Evolutionary conservation across 1,140 invertebrate genomes (phyloP).

Genomic region (Gonioctena quinquepunctata): DNA sequence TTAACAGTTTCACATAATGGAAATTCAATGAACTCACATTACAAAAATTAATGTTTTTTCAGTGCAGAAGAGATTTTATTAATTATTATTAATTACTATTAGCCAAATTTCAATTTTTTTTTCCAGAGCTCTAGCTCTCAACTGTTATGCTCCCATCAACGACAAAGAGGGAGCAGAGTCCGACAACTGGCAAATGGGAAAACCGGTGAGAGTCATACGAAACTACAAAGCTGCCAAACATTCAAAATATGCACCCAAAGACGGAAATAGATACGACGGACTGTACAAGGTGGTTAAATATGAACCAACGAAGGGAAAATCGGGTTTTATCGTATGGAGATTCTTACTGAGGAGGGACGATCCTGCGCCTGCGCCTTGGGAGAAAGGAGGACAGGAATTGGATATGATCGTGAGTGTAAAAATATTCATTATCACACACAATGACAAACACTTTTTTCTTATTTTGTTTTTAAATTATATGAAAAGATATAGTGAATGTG

Average conservation of each 20-base stretch:
- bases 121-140: slow-evolving; percentile 75
- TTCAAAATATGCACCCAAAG: slow-evolving; percentile 78
- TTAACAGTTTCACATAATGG: too few relatives aligned
- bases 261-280: slow-evolving; percentile 77
- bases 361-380: slow-evolving; percentile 80
- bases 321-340: slow-evolving; percentile 82
- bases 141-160: slow-evolving; percentile 73
- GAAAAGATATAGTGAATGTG: too few relatives aligned
- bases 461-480: too few relatives aligned
- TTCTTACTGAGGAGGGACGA: slow-evolving; percentile 82
- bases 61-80: background rate
- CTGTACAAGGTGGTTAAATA: slow-evolving; percentile 85
- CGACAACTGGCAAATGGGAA: slow-evolving; percentile 73
- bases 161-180: slow-evolving; percentile 70
- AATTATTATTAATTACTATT: background rate
- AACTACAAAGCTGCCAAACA: slow-evolving; percentile 76
- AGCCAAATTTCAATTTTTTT: too few relatives aligned
- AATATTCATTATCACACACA: too few relatives aligned
- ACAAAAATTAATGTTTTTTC: too few relatives aligned
- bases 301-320: slow-evolving; percentile 78
- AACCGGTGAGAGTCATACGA: slow-evolving; percentile 79
- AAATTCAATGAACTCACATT: too few relatives aligned
- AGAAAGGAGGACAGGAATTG: slow-evolving; percentile 68
- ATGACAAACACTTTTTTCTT: too few relatives aligned
- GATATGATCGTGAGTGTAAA: slow-evolving; percentile 59